Evolutionary conservation across 2,113 vertebrate species (phyloP).

Genomic region (Triplophysa siluroides): DNA sequence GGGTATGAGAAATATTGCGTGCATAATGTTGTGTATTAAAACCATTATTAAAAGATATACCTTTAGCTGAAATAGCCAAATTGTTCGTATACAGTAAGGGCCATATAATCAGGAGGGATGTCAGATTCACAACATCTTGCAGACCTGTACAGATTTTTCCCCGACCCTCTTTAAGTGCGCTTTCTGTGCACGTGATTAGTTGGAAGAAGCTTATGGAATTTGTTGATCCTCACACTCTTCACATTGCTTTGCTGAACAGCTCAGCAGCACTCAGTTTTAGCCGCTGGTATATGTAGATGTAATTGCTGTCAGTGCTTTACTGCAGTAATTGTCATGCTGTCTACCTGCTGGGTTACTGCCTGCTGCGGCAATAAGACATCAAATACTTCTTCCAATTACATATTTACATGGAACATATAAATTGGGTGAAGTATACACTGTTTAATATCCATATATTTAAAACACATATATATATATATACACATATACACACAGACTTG

Average conservation of each 20-base stretch:
- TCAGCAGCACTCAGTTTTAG: conserved; percentile 17
- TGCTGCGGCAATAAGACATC: no score
- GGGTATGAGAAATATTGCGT: no score
- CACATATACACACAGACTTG: no score
- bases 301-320: conserved; percentile 40
- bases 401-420: no score
- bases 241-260: conserved; percentile 38
- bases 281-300: conserved; percentile 46
- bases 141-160: not conserved
- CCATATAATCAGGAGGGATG: conserved; percentile 11
- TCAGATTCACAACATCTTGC: conserved; percentile 8
- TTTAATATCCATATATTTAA: no score
- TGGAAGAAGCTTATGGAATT: not conserved
- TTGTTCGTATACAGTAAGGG: not conserved
- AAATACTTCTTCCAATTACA: not conserved
- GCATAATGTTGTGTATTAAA: no score
- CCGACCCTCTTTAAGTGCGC: not conserved
- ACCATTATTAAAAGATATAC: no score
- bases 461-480: no score
- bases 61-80: no score
- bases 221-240: conserved; percentile 29
- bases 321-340: conserved; percentile 13
- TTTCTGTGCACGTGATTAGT: conserved; percentile 10
- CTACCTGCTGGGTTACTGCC: conserved; percentile 36
- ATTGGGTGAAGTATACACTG: no score